Base-by-base conservation (phyloP, 2,797 vertebrate species). In the Cheirogaleus major region DNA sequence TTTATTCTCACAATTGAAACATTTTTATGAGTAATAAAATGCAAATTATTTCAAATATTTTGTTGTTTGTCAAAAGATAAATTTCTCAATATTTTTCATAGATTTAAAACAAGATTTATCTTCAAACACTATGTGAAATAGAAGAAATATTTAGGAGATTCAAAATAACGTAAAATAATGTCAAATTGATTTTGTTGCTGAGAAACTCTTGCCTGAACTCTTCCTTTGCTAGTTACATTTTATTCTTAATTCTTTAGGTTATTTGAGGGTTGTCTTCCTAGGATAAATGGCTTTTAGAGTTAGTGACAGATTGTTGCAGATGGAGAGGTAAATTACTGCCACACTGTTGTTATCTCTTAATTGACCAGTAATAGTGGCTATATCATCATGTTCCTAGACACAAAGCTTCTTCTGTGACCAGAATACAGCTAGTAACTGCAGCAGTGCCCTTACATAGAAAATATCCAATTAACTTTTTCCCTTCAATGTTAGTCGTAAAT, bases 241-340 rank as follows among this genome's bases (percentile, higher is more conserved):
- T 97, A 73, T 78, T 76, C 35, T 78, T 79, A 85, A 59, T 38
- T 96, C 70, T 93, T 63, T 4, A 27, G 38, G 2, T 43, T 93
- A n/a, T 95, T 95, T 95, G 95, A 10, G 15, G 52, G 59, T 79
- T 95, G 90, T 65, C 50, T 94, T 96, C 57, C 69, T 84, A 96
- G 76, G 52, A 91, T 95, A 95, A 90, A 67, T 96, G 50, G 96
- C 59, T 50, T 10, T 92, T 96, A 52, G 76, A 97, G 85, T 59
- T 23, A 94, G 78, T 89, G 96, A 95, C 25, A 95, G 50, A 96
- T 95, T 97, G 96, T 57, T 98, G 48, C 50, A 80, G 76, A 97
- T 93, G 67, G 80, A 89, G 45, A 97, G 75, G n/a, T 90, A 97
- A 98, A 96, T 94, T 94, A 69, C 30, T 86, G 20, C 38, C 45